phyloP scores from a whole-genome alignment of 2,888 invertebrate genomes.

The Sceliomorpha sp. region DNA sequence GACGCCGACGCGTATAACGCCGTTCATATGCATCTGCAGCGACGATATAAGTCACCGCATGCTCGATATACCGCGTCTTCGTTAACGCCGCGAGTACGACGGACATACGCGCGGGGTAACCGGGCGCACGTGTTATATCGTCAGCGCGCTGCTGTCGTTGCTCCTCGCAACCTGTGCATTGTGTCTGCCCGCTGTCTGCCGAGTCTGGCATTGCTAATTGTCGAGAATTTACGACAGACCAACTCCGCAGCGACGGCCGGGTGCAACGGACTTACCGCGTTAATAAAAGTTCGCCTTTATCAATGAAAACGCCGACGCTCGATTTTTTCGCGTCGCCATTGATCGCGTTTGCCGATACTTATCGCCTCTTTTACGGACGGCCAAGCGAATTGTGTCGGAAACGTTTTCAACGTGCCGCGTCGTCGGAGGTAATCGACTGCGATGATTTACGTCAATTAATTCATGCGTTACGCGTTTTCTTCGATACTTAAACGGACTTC shows the following conservation, averaged over 20 bases:
- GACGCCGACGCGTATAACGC: no score
- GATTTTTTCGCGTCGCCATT: constrained; percentile 2
- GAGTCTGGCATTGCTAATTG: constrained; percentile 53
- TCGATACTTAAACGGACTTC: no score
- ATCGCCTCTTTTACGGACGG: neutral
- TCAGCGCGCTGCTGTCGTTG: constrained; percentile 31
- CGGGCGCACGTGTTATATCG: constrained; percentile 39
- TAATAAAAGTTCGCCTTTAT: constrained; percentile 42
- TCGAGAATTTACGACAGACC: constrained; percentile 51
- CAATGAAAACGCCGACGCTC: constrained; percentile 24
- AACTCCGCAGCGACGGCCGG: constrained; percentile 22
- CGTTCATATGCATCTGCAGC: neutral
- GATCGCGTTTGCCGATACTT: neutral
- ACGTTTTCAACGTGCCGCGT: no score
- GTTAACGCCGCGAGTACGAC: constrained; percentile 26
- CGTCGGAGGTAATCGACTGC: no score
- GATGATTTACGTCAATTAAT: no score
- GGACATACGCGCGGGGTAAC: constrained; percentile 37
- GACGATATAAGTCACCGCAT: constrained; percentile 13
- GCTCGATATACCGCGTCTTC: constrained; percentile 25
- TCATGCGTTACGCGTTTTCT: no score
- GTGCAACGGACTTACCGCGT: constrained; percentile 47
- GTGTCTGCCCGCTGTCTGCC: constrained; percentile 50
- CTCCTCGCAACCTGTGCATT: constrained; percentile 44
- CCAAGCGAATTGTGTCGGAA: neutral